These are phyloP conservation scores for Leptopterna dolabrata DNA, from an alignment of 2,888 invertebrate species.

Conservation along the genomic window DNA sequence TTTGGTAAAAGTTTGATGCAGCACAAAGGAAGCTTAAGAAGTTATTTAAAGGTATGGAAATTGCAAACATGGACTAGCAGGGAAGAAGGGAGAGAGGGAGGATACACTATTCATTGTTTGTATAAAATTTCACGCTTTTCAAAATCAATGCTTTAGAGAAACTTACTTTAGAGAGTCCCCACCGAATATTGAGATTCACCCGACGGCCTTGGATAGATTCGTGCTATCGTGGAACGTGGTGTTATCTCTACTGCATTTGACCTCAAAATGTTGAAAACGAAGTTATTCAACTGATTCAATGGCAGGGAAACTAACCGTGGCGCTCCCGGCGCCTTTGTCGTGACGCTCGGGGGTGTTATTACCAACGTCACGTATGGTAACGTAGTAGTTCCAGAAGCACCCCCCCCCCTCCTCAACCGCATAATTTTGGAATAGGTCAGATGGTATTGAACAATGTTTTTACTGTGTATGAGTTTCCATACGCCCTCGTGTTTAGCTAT, in stretches of 20 bases:
- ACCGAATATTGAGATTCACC: too few relatives aligned
- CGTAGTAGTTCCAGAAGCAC: constrained; percentile 11
- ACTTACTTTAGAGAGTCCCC: too few relatives aligned
- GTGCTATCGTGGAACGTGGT: neutral
- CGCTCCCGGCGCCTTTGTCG: neutral
- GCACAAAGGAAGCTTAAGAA: too few relatives aligned
- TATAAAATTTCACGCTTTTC: too few relatives aligned
- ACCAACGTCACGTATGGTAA: constrained; percentile 30
- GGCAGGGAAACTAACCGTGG: neutral
- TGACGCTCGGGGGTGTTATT: constrained; percentile 20
- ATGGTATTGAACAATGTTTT: neutral
- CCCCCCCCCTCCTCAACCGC: neutral
- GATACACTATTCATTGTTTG: too few relatives aligned
- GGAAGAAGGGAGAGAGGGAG: too few relatives aligned
- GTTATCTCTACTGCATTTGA: neutral
- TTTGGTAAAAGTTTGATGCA: too few relatives aligned
- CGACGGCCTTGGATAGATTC: too few relatives aligned
- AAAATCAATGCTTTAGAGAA: too few relatives aligned
- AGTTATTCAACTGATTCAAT: neutral
- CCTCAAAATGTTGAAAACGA: constrained; percentile 25
- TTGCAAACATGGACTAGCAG: too few relatives aligned
- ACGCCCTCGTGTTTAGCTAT: neutral
- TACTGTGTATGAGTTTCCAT: neutral
- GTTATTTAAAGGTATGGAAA: too few relatives aligned
- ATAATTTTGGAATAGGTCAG: constrained; percentile 14